phyloP scores from a whole-genome alignment of 2,797 vertebrate species.

The Agapornis canus region DNA sequence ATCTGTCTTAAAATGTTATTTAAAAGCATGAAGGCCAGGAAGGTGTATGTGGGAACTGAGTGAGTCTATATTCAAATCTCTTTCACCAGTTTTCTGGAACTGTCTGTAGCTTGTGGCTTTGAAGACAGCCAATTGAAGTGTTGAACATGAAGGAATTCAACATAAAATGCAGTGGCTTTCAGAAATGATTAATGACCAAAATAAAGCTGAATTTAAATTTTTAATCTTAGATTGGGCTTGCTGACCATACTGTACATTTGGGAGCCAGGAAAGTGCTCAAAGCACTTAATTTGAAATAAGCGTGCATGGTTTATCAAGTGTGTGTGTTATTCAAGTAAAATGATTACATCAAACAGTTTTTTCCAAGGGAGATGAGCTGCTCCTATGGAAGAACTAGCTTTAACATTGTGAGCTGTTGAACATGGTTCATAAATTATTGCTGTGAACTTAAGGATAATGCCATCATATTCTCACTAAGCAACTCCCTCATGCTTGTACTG shows the following conservation, averaged over 20 bases:
- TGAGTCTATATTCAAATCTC: not conserved
- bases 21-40: not conserved
- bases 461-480: not conserved
- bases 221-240: not conserved
- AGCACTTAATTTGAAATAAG: not conserved
- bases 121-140: not conserved
- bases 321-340: not conserved
- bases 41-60: not conserved
- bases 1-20: not conserved
- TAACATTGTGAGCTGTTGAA: not conserved
- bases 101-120: not conserved
- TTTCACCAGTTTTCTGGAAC: not conserved
- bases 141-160: not conserved
- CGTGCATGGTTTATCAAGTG: not conserved
- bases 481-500: not conserved
- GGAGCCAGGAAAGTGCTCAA: not conserved
- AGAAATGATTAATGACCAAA: not conserved
- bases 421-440: not conserved
- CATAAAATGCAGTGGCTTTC: not conserved
- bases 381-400: not conserved
- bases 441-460: not conserved
- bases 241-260: not conserved
- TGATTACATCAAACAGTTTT: not conserved
- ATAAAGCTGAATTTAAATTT: not conserved
- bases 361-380: not conserved